These are phyloP conservation scores for Hemiscyllium ocellatum DNA, from an alignment of 2,113 vertebrate species.

Conservation along the genomic window DNA sequence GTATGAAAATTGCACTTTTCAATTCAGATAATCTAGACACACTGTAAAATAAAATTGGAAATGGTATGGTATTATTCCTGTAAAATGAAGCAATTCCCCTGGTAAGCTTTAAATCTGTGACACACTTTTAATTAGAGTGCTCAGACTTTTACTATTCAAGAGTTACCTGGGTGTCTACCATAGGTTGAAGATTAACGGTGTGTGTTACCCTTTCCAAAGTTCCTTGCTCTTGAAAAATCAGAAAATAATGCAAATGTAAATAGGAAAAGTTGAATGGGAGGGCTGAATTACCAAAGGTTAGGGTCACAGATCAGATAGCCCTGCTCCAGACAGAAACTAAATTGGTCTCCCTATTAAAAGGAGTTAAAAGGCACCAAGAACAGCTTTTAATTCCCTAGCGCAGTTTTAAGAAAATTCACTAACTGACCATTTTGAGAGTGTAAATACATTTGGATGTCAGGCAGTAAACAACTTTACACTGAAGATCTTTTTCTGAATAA, in stretches of 20 bases:
- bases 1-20: neutral
- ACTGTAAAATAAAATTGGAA: neutral
- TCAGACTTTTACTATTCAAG: neutral
- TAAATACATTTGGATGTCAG: neutral
- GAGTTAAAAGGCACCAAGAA: neutral
- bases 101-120: neutral
- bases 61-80: neutral
- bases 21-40: neutral
- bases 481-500: neutral
- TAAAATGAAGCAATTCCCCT: neutral
- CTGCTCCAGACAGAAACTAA: neutral
- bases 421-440: conserved; percentile 1
- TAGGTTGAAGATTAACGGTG: neutral
- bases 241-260: neutral
- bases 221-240: neutral
- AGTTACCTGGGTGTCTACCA: neutral
- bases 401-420: neutral
- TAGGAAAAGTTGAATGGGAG: neutral
- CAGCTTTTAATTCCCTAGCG: neutral
- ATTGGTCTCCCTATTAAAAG: neutral
- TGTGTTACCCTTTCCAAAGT: neutral
- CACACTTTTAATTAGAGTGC: neutral
- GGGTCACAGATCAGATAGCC: neutral
- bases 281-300: neutral
- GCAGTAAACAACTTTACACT: neutral